Evolutionary conservation across 2,888 invertebrate species (phyloP), one percentile per base, ranked within the genome.

Genomic region (Caenorhabditis plicata): DNA sequence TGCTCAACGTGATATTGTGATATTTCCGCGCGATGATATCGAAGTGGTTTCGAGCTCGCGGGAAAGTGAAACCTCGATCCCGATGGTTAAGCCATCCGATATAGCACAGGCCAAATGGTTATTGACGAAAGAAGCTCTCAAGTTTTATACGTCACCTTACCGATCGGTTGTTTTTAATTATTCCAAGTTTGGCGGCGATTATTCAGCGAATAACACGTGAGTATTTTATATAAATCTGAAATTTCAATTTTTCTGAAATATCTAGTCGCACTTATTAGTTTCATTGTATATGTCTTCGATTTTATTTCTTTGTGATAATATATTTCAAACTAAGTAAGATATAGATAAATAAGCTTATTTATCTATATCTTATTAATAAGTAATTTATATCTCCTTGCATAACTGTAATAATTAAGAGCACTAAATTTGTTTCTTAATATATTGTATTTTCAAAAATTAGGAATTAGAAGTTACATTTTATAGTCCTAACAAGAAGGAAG

Each of bases 111-210:
- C 76, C 9, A 64, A 71, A 43, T 75, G 76, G 76, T 48, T 75
- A 3, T 53, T 77, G 31, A 73, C 75, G 25, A 48, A 65, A 35
- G 72, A 74, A 38, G 71, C 74, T 2, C 58, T 75, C 2, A 46
- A 56, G 13, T 66, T 74, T 38, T 78, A 73, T 52, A 64, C 69
- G 1, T 52, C 63, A 5, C 72, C 90, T 80, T 92, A 92, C 88
- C 89, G 90, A 83, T 86, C 91, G 63, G 88, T 95, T 62, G 89
- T 90, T 81, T 94, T 90, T 83, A 94, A 93, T 83, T 94, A 93
- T 81, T 88, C 87, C 79, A 87, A 87, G 40, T 95, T 92, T 81
- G 89, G 91, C 15, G 91, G 91, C 52, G 88, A 88, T 68, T 93
- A 90, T 82, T 69, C 61, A 7, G 53, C 53, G 5, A 51, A 44